These are phyloP conservation scores for Tachysurus fulvidraco DNA, from an alignment of 2,113 vertebrate species.

Conservation along the genomic window DNA sequence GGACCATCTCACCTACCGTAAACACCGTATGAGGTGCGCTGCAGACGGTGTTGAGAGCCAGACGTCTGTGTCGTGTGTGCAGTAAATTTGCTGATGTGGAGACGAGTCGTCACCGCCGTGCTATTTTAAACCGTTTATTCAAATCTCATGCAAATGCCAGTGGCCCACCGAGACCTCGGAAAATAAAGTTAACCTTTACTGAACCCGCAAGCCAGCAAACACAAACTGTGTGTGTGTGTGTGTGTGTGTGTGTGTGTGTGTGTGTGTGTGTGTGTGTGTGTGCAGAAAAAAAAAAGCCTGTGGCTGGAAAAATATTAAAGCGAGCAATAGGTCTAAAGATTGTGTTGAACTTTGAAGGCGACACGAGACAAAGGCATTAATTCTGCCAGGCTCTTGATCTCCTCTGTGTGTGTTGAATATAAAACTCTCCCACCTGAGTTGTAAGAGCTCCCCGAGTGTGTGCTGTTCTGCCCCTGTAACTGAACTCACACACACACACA, in stretches of 20 bases:
- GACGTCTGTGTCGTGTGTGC: neutral
- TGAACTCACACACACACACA: neutral
- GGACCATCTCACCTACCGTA: neutral
- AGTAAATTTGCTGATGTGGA: slow-evolving; percentile 49
- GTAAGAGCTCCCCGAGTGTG: neutral
- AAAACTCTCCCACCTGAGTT: neutral
- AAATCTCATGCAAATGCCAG: slow-evolving; percentile 47
- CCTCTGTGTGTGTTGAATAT: neutral
- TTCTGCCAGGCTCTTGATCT: slow-evolving; percentile 4
- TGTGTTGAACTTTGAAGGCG: slow-evolving; percentile 4
- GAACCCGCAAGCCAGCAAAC: neutral
- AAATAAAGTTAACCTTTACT: slow-evolving; percentile 32
- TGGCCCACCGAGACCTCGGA: slow-evolving; percentile 27
- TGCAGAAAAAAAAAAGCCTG: neutral
- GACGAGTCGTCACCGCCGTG: slow-evolving; percentile 42
- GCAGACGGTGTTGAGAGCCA: neutral
- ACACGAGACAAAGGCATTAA: neutral
- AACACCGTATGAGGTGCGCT: neutral
- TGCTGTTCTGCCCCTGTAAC: neutral
- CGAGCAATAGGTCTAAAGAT: slow-evolving; percentile 1
- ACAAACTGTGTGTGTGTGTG: neutral
- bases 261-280: neutral
- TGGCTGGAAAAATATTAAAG: neutral
- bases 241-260: neutral
- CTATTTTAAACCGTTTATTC: slow-evolving; percentile 58